Evolutionary conservation across 2,888 invertebrate genomes (phyloP).

Genomic region (Bembecia ichneumoniformis): DNA sequence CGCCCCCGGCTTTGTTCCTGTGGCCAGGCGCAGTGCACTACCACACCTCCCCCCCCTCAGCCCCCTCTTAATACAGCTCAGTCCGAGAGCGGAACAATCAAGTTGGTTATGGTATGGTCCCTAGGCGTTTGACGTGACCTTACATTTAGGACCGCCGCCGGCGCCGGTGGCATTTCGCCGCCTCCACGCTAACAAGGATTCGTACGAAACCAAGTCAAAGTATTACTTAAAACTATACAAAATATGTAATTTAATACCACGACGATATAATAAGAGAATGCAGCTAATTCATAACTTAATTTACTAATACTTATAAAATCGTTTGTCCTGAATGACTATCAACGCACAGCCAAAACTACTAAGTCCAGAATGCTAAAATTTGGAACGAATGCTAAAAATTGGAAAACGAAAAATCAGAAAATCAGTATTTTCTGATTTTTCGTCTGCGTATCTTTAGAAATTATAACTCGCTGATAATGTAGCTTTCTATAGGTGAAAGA

Average conservation of each 20-base stretch:
- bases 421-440: too few relatives aligned
- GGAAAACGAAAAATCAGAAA: too few relatives aligned
- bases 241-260: neutral
- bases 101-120: constrained; percentile 31
- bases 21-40: constrained; percentile 18
- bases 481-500: too few relatives aligned
- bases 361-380: too few relatives aligned
- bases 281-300: too few relatives aligned
- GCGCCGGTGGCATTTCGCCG: constrained; percentile 18
- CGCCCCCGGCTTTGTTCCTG: constrained; percentile 58
- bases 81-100: constrained; percentile 28
- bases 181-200: constrained; percentile 9
- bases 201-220: neutral
- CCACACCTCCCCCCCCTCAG: constrained; percentile 5
- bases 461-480: too few relatives aligned
- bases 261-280: too few relatives aligned
- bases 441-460: too few relatives aligned
- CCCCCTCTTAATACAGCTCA: constrained; percentile 3
- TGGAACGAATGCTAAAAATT: too few relatives aligned
- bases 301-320: too few relatives aligned
- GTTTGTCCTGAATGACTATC: too few relatives aligned
- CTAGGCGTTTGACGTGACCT: constrained; percentile 25
- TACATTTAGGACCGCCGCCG: constrained; percentile 14
- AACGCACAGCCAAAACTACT: too few relatives aligned
- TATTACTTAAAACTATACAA: neutral